phyloP scores from a whole-genome alignment of 30 jellyfish, hydroid and myxozoan genomes.

The Clytia hemisphaerica region DNA sequence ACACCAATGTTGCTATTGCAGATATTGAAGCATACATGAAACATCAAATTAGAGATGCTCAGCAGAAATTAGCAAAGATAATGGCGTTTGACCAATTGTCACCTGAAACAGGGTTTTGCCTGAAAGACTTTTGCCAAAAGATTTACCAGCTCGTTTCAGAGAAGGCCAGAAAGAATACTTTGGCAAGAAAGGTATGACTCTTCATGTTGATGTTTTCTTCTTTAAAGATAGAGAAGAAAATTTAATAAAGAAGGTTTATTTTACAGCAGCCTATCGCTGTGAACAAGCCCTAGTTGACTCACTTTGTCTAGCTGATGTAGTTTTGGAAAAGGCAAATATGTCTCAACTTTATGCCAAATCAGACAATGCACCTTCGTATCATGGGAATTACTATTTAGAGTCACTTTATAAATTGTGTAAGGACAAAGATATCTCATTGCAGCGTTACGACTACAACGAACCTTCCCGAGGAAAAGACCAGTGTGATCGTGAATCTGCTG shows the following conservation, averaged over 20 bases:
- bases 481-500: constrained; percentile 27
- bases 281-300: neutral
- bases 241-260: neutral
- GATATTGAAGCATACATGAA: neutral
- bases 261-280: neutral
- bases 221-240: neutral
- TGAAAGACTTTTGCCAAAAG: constrained; percentile 7
- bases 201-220: neutral
- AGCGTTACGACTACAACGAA: constrained; percentile 16
- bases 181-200: neutral
- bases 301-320: neutral
- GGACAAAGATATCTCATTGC: neutral
- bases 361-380: neutral
- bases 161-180: constrained; percentile 14
- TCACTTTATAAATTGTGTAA: neutral
- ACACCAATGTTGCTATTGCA: neutral
- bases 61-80: neutral
- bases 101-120: neutral
- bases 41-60: neutral
- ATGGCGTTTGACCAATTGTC: neutral
- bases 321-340: neutral
- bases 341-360: neutral
- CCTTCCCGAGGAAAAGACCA: constrained; percentile 16
- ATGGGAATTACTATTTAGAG: neutral
- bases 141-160: neutral